These are phyloP conservation scores for Pygmarrhopalites habei DNA, from an alignment of 1,140 invertebrate genomes.

Conservation along the genomic window DNA sequence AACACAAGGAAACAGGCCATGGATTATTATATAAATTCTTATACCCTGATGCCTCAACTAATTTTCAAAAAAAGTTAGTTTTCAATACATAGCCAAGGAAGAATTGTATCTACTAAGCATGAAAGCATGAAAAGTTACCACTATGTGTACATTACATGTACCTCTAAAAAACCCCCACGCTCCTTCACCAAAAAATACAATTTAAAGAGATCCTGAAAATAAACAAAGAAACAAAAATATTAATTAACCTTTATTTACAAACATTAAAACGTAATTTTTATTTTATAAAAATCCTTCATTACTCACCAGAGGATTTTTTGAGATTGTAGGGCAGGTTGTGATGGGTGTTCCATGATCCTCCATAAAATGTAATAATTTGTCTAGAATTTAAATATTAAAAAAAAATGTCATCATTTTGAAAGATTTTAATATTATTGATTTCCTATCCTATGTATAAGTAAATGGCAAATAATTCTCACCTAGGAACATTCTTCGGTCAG, in stretches of 20 bases:
- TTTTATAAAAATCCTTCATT: slow-evolving; percentile 88
- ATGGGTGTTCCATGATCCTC: slow-evolving; percentile 87
- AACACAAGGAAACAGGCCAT: no score
- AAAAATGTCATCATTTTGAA: no score
- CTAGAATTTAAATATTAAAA: slow-evolving; percentile 48
- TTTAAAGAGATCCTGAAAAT: slow-evolving; percentile 94
- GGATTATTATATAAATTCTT: no score
- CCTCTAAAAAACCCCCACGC: slow-evolving; percentile 93
- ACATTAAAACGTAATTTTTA: slow-evolving; percentile 94
- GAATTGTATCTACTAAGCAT: no score
- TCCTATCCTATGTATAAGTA: slow-evolving; percentile 28
- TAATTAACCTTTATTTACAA: slow-evolving; percentile 67
- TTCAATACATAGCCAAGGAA: no score
- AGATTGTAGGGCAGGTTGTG: slow-evolving; percentile 90
- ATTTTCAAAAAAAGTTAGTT: no score
- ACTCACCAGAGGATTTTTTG: slow-evolving; percentile 95
- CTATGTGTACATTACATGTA: no score
- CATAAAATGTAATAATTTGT: slow-evolving; percentile 86
- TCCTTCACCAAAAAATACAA: slow-evolving; percentile 92
- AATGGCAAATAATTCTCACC: no score
- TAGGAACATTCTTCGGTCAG: slow-evolving; percentile 56
- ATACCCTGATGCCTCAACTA: no score
- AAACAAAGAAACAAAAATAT: no score
- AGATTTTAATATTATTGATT: slow-evolving; percentile 54
- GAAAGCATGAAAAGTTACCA: no score